Base-by-base conservation (phyloP, 2,113 vertebrate species). In the Natator depressus region DNA sequence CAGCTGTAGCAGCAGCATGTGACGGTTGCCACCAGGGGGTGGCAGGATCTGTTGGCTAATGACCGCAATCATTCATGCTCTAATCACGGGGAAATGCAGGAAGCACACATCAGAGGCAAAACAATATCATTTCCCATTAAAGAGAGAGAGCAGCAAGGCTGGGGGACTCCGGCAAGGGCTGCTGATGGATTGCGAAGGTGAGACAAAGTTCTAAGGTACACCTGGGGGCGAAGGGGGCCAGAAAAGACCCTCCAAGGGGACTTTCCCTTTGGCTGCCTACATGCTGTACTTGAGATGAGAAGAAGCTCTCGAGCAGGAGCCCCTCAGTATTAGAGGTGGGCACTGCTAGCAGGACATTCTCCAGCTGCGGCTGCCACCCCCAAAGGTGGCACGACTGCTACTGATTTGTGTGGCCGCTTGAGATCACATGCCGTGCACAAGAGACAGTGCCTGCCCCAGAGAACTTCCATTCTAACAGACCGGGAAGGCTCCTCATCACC, bases 81-180 rank as follows among this genome's bases (percentile, higher is more conserved):
- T 84, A 72, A 92, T 92, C 91, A 88, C 49, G 24, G 29, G 81
- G 57, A 80, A 88, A 88, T 17, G 72, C 86, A 80, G 27, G 81
- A 84, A 84, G 62, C 75, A 55, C 82, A 75, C 91, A 84, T 84
- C 85, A 84, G 79, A 88, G 91, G 72, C 91, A 88, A 80, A 88
- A 80, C 86, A 84, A 31, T 42, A 19, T 51, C 85, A 22, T 83
- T 81, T 88, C 81, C 91, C 75, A 42, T 88, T 79, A 84, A 55
- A 57, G 65, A 84, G 82, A 72, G 75, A 16, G 12, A 46, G 42
- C 42, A 14, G 38, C 5, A 24, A 4, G 6, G 75, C 85, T 88
- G 81, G 79, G 57, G 25, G 55, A 80, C 42, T 78, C 54, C 81
- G 8, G 59, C 75, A 76, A 54, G 49, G n/a, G n/a, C n/a, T 10